Base-by-base conservation (phyloP, 2,797 vertebrate species). In the Otolemur crassicaudatus region DNA sequence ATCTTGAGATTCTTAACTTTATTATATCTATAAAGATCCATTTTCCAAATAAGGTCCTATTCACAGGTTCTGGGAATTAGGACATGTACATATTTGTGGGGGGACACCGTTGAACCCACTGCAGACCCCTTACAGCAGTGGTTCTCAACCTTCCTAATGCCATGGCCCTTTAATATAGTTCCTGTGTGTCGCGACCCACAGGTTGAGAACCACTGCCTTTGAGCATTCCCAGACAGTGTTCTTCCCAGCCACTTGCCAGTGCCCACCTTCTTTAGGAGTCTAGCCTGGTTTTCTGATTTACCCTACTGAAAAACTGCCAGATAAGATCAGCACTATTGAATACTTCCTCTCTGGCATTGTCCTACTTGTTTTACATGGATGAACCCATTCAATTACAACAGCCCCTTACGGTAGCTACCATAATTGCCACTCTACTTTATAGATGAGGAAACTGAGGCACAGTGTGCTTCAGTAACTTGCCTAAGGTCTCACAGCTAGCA, bases 1-100 rank as follows among this genome's bases (percentile, higher is more conserved):
- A 65, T 79, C 58, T 61, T n/a, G 25, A 96, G 40, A 95, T 69
- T 61, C 94, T 91, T 90, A 75, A 73, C 13, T 63, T 65, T 90
- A 69, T 82, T 40, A 31, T 8, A 73, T 65, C 8, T 56, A 11
- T 91, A 70, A 88, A 90, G 67, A 83, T 80, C 23, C 4, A 27
- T 87, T 95, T 95, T 69, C 70, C 61, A 90, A 83, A 89, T 76
- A 53, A 72, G 37, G 2, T 61, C 77, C n/a, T 12, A 63, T 61
- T 61, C 20, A 29, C 4, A 69, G 65, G 19, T 60, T 92, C 83
- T 82, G n/a, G 4, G 53, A 56, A 17, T 73, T 82, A 37, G 40
- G n/a, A 67, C 3, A 10, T 63, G 23, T 13, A 73, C 49, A 40
- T 70, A 46, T 90, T 69, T 40, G 43, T 67, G 53, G 17, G 34